Evolutionary conservation across 2,797 vertebrate genomes (phyloP).

Genomic region (Dermochelys coriacea): DNA sequence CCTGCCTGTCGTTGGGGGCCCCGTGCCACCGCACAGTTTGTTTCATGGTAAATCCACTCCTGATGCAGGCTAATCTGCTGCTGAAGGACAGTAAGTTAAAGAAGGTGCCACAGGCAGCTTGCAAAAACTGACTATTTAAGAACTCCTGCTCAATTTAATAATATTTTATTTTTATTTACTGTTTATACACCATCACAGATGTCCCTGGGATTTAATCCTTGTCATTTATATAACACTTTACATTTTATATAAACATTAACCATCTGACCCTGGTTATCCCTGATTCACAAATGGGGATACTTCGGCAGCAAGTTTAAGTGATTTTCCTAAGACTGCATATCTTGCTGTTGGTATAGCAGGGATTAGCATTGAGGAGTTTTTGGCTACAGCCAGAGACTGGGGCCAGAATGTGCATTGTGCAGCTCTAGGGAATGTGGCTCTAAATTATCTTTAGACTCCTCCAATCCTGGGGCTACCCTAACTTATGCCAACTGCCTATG

Average conservation of each 20-base stretch:
- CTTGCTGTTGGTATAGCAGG: not conserved
- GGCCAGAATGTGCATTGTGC: not conserved
- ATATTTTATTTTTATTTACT: slow-evolving; percentile 2
- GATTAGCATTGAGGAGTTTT: not conserved
- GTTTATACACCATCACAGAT: not conserved
- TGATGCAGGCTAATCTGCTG: slow-evolving; percentile 6
- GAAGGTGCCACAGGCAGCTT: not conserved
- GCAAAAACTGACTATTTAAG: slow-evolving; percentile 11
- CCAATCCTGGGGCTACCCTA: accelerated
- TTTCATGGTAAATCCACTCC: too few species aligned
- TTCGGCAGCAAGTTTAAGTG: not conserved
- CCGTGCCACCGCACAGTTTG: too few species aligned
- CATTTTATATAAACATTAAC: not conserved
- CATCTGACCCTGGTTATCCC: not conserved
- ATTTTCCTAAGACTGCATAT: not conserved
- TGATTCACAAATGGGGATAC: not conserved
- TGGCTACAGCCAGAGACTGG: not conserved
- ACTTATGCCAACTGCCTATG: accelerated
- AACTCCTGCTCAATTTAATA: slow-evolving; percentile 15
- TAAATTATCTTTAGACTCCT: not conserved
- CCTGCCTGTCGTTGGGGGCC: too few species aligned
- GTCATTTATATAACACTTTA: not conserved
- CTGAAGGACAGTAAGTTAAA: not conserved
- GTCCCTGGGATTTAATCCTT: not conserved
- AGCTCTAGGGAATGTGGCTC: not conserved